phyloP scores from a whole-genome alignment of 2,888 invertebrate species.

The Cerceris rybyensis region DNA sequence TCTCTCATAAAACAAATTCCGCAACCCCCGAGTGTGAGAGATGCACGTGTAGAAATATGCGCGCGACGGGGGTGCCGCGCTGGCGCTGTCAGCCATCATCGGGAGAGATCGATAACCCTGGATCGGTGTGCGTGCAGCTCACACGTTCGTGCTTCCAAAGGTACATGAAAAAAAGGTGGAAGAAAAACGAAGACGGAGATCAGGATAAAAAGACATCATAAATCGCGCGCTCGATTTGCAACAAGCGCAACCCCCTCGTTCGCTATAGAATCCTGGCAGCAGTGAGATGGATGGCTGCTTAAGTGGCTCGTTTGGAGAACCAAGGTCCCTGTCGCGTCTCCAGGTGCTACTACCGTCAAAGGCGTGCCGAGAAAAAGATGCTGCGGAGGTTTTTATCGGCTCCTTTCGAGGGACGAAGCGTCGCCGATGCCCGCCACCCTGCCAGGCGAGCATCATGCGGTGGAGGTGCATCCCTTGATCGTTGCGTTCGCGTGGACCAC shows the following conservation, averaged over 20 bases:
- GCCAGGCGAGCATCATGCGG: slow-evolving; percentile 70
- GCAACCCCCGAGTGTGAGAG: background rate
- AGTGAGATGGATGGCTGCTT: slow-evolving; percentile 79
- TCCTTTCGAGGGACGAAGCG: slow-evolving; percentile 79
- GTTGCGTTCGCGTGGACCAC: background rate
- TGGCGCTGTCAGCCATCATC: slow-evolving; percentile 63
- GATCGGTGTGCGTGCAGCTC: slow-evolving; percentile 42
- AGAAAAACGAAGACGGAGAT: slow-evolving; percentile 43
- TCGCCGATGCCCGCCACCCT: slow-evolving; percentile 80
- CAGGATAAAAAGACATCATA: slow-evolving; percentile 57
- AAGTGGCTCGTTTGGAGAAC: slow-evolving; percentile 70
- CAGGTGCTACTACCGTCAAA: slow-evolving; percentile 67
- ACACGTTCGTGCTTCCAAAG: slow-evolving; percentile 33
- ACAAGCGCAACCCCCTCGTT: slow-evolving; percentile 64
- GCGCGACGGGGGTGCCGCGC: slow-evolving; percentile 51
- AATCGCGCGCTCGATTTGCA: slow-evolving; percentile 44
- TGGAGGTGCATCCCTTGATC: slow-evolving; percentile 35
- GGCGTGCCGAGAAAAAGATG: slow-evolving; percentile 75
- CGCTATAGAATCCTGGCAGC: slow-evolving; percentile 76
- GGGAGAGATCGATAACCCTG: slow-evolving; percentile 64
- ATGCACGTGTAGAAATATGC: slow-evolving; percentile 44
- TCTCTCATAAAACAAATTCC: background rate
- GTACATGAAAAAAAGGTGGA: slow-evolving; percentile 34
- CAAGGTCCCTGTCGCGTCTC: slow-evolving; percentile 68
- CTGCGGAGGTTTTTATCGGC: slow-evolving; percentile 73